phyloP scores from a whole-genome alignment of 1,140 invertebrate genomes.

The Neodiprion pinetum region DNA sequence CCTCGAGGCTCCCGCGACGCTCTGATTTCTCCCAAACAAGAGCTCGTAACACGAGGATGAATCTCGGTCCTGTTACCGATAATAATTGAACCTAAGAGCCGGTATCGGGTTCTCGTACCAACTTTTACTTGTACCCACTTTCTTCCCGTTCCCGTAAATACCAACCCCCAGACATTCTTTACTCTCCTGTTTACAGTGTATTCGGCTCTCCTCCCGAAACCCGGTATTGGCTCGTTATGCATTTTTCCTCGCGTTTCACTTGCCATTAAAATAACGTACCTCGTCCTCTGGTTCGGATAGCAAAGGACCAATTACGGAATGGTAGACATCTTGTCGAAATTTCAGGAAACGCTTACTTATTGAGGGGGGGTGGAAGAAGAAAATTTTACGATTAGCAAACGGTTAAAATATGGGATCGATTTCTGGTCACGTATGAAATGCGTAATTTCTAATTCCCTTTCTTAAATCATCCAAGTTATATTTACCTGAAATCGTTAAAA shows the following conservation, averaged over 20 bases:
- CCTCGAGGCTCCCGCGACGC: background rate
- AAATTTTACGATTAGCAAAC: no score
- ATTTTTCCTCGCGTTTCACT: background rate
- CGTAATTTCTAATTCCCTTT: no score
- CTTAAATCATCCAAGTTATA: no score
- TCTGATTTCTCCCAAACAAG: conserved; percentile 16
- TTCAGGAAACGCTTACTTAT: background rate
- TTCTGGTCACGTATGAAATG: no score
- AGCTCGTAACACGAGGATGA: conserved; percentile 25
- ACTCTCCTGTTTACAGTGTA: background rate
- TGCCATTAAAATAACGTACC: background rate
- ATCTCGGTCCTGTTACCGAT: conserved; percentile 22
- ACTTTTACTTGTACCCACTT: no score
- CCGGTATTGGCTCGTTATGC: no score
- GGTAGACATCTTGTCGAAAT: background rate
- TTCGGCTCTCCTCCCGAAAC: background rate
- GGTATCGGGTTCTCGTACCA: background rate
- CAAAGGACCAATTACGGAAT: background rate
- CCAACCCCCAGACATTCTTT: background rate
- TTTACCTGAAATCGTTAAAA: no score
- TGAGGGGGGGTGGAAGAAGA: no score
- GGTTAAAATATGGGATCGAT: no score
- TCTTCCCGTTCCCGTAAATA: background rate
- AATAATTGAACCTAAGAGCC: conserved; percentile 20
- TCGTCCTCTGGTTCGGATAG: background rate